Base-by-base conservation (phyloP, 2,797 vertebrate genomes). In the Melanotaenia boesemani region DNA sequence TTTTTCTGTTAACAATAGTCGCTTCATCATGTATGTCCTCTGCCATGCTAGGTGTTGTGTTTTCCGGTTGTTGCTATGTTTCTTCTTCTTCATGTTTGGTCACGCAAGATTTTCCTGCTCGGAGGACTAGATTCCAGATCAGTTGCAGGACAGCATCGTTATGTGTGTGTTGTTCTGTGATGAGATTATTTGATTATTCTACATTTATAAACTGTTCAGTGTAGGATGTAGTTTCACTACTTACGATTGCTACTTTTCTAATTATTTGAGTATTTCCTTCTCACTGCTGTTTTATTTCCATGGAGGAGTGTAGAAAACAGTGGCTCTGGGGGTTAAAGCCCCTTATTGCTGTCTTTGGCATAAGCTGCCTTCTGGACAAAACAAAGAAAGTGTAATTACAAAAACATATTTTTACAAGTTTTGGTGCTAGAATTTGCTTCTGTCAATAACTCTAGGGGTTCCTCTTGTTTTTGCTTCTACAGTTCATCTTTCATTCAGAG, bases 371-470 rank as follows among this genome's bases (percentile, higher is more conserved):
- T 69, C 15, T 18, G 58, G 36, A 63, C 39, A 44, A 62, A 62
- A 50, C 15, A 54, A 54, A 54, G 50, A 54, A 26, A 11, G 10
- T 54, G 22, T 54, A 5, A 54, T 24, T 54, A 54, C 4, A 54
- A 63, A 15, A 55, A 13, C 58, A 52, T 0, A 32, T 28, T 16
- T 32, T 32, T 57, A 20, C 13, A 28, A 9, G 22, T 26, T 10
- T 55, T 18, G 54, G 30, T 28, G 22, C 67, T 52, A 50, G 58
- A 67, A 22, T n/a, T 68, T 12, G 26, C 66, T 24, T 52, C 28
- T 57, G 24, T 74, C 67, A 15, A 15, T 11, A 11, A 12, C 34
- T 63, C 30, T 0, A 36, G 16, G 39, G 64, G 37, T 41, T 66
- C n/a, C 16, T 74, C 8, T n/a, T 3, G 54, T 37, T 16, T 44